Conservation (phyloP, 2,113 vertebrate species). For the Ranitomeya imitator region DNA sequence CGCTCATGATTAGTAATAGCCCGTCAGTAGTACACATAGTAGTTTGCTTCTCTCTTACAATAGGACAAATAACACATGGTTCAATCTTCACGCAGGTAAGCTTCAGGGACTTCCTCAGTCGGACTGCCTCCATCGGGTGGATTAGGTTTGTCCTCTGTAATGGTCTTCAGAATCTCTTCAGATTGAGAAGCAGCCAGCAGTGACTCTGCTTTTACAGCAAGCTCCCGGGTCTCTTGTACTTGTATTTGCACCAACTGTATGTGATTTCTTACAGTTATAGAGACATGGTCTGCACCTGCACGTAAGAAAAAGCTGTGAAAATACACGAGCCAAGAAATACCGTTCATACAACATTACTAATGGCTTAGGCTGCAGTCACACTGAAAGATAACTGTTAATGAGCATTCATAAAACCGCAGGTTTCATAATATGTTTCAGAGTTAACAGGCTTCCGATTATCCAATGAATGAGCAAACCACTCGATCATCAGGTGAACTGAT, state of each 20-base stretch:
- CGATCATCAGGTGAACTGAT: too few relatives aligned
- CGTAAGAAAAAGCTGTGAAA: not conserved
- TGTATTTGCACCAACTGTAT: constrained; percentile 83
- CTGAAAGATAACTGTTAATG: too few relatives aligned
- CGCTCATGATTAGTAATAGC: not conserved
- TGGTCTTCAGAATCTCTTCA: constrained; percentile 72
- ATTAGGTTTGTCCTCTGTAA: constrained; percentile 61
- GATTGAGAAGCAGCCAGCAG: constrained; percentile 85
- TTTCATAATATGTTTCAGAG: too few relatives aligned
- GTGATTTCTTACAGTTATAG: constrained; percentile 76
- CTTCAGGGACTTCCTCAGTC: constrained; percentile 66
- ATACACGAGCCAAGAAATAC: not conserved
- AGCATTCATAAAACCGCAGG: too few relatives aligned
- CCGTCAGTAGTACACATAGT: not conserved
- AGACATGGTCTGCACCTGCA: constrained; percentile 89
- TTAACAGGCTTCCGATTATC: too few relatives aligned
- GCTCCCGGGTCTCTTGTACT: constrained; percentile 80
- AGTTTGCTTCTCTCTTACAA: not conserved
- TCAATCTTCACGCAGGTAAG: constrained; percentile 80
- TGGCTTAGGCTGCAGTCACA: not conserved
- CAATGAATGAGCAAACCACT: too few relatives aligned
- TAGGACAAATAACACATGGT: not conserved
- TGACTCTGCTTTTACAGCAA: constrained; percentile 82
- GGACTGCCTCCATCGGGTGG: constrained; percentile 45
- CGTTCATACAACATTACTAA: not conserved